Conservation (phyloP, 2,113 vertebrate genomes). For the Fregata magnificens region DNA sequence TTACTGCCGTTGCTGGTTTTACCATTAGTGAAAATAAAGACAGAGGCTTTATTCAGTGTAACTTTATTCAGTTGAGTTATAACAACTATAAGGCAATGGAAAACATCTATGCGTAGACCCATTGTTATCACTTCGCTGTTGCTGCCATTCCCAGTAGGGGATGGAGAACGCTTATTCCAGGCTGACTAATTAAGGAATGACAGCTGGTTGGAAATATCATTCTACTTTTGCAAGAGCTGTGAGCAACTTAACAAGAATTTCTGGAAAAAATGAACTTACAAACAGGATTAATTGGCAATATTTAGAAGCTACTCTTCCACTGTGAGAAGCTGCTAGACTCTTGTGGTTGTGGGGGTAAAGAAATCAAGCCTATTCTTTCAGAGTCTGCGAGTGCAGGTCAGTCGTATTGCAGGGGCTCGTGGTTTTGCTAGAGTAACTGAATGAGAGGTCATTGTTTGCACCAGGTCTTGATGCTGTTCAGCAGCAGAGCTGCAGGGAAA, state of each 20-base stretch:
- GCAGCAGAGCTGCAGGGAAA: background rate
- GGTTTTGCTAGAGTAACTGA: background rate
- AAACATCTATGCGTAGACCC: background rate
- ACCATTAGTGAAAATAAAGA: background rate
- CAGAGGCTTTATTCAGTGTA: background rate
- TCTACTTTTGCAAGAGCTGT: slow-evolving; percentile 10
- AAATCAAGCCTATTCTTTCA: background rate
- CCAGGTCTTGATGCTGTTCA: background rate
- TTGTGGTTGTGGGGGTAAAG: background rate
- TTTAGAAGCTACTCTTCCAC: background rate
- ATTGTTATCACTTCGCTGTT: background rate
- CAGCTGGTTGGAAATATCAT: slow-evolving; percentile 29
- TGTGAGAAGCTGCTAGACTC: background rate
- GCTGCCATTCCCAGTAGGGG: background rate
- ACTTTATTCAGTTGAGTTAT: background rate
- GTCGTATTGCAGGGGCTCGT: accelerated
- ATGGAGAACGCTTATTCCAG: background rate
- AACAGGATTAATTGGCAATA: background rate
- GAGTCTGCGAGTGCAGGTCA: too few species aligned
- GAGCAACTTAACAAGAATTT: slow-evolving; percentile 29
- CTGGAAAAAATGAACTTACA: background rate
- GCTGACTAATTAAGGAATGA: slow-evolving; percentile 33
- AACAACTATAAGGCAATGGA: background rate
- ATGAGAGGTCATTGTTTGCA: background rate
- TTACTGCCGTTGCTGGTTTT: background rate